Conservation (phyloP, 1,140 invertebrate genomes). For the Drosophila nigrodunni region DNA sequence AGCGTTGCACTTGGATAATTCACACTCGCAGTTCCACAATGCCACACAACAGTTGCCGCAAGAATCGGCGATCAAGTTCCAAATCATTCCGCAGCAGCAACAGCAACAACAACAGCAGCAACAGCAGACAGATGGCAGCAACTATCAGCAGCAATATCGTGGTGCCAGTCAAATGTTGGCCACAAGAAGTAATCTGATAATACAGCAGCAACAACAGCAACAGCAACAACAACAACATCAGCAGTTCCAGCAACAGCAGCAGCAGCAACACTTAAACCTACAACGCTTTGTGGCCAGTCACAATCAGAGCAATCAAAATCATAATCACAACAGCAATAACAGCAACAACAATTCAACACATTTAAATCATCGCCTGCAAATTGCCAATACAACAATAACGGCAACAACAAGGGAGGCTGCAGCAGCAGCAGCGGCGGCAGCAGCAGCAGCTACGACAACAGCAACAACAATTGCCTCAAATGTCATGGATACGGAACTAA, state of each 20-base stretch:
- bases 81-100: constrained; percentile 84
- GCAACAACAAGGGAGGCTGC: constrained; percentile 66
- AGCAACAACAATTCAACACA: constrained; percentile 57
- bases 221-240: constrained; percentile 52
- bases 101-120: constrained; percentile 67
- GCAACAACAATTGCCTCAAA: constrained; percentile 33
- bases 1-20: constrained; percentile 58
- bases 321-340: constrained; percentile 50
- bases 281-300: constrained; percentile 76
- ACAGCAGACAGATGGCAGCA: constrained; percentile 60
- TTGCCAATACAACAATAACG: constrained; percentile 83
- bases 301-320: constrained; percentile 59
- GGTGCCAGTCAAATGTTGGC: constrained; percentile 72
- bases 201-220: constrained; percentile 74
- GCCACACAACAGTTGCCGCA: constrained; percentile 76
- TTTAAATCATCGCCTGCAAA: constrained; percentile 80
- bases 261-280: constrained; percentile 72
- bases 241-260: constrained; percentile 35
- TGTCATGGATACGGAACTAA: constrained; percentile 77
- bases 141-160: constrained; percentile 77
- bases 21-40: constrained; percentile 69
- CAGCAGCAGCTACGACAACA: constrained; percentile 24
- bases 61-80: constrained; percentile 82
- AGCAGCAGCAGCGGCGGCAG: constrained; percentile 45
- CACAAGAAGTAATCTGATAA: constrained; percentile 74